Evolutionary conservation across 1,140 invertebrate species (phyloP).

Genomic region (Sminthurinus signatus): DNA sequence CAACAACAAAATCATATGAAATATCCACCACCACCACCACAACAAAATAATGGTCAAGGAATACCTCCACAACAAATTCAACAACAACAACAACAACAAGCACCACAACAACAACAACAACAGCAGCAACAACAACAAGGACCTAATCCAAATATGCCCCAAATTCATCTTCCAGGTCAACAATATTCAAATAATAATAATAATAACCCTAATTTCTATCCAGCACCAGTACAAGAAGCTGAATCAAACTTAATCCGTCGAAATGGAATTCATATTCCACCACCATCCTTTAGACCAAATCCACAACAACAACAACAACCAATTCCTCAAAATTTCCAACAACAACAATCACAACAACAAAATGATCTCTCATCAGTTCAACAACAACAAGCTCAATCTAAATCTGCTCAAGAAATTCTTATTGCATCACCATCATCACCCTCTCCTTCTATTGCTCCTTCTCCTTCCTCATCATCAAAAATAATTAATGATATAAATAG

Average conservation of each 20-base stretch:
- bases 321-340: not conserved
- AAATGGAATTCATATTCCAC: slow-evolving; percentile 11
- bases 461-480: not conserved
- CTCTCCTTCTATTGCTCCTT: not conserved
- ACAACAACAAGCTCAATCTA: not conserved
- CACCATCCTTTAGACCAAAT: not conserved
- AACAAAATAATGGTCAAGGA: not conserved
- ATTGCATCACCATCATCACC: not conserved
- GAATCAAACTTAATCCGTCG: slow-evolving; percentile 7
- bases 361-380: too few species aligned
- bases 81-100: not conserved
- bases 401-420: too few species aligned
- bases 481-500: not conserved
- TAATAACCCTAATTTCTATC: not conserved
- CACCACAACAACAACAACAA: slow-evolving; percentile 3
- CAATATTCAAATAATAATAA: too few species aligned
- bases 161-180: slow-evolving; percentile 17
- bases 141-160: slow-evolving; percentile 11
- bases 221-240: slow-evolving; percentile 1
- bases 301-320: not conserved
- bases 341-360: slow-evolving; percentile 1
- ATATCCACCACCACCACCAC: slow-evolving; percentile 4
- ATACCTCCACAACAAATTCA: slow-evolving; percentile 4
- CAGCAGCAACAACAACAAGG: not conserved
- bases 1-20: not conserved